Base-by-base conservation (phyloP, 2,888 invertebrate genomes). In the Eucera pruinosa region DNA sequence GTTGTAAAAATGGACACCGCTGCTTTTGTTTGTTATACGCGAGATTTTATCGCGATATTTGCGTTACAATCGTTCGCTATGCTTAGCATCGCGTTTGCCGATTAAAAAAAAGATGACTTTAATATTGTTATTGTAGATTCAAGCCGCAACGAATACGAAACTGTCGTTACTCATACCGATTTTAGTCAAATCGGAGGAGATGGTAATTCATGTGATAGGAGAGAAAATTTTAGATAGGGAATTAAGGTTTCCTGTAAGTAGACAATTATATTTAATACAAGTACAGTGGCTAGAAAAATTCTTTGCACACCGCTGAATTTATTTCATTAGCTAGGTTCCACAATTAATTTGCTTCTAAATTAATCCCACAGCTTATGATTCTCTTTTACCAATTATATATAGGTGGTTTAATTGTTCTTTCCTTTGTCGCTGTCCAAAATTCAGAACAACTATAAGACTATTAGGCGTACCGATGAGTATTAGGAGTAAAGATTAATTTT, bases 151-250 rank as follows among this genome's bases (percentile, higher is more conserved):
- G 68, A 94, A 94, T 66, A 93, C 95, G 0, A 93, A 93, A 70
- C 83, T 93, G 45, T 93, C 93, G 1, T 93, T 95, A 71, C 90
- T 94, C 69, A 93, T 95, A 27, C 93, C 94, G 41, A 92, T 95
- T 25, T 90, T 94, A 62, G 89, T 91, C 18, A 93, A 93, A 9
- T 93, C 94, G 0, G 93, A 94, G 87, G 95, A 95, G 87, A 95
- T 94, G 1, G 93, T 93, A 43, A 93, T 96, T 25, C 94, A 95
- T 87, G 94, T 94, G 0, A 92, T 95, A 20, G 95, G 94, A 27
- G 87, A 91, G 13, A 89, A 91, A 61, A 87, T 93, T 64, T 90
- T 95, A 52, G 91, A 93, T 2, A 91, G 93, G 65, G 94, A 94
- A 88, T 87, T 93, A 68, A 93, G 94, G 88, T 93, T 94, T 85